Conservation (phyloP, 2,113 vertebrate genomes). For the Osmerus eperlanus region DNA sequence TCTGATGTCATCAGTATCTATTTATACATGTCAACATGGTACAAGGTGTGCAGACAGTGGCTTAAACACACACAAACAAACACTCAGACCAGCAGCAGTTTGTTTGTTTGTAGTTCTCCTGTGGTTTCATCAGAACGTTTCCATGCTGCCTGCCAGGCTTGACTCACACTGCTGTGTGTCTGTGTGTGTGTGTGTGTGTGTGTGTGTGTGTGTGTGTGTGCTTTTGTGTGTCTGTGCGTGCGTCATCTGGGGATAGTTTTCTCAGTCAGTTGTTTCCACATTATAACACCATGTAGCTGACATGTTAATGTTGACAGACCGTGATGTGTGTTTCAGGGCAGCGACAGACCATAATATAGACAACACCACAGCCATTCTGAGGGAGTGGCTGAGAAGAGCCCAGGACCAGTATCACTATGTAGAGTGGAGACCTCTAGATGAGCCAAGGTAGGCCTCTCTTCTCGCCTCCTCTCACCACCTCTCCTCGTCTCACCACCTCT, state of each 20-base stretch:
- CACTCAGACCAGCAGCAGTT: not conserved
- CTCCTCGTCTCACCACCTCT: not conserved
- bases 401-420: slow-evolving; percentile 87
- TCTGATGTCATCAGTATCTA: too few relatives aligned
- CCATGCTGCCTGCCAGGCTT: slow-evolving; percentile 12
- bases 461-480: not conserved
- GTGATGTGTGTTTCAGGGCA: slow-evolving; percentile 72
- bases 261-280: too few relatives aligned
- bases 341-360: slow-evolving; percentile 92
- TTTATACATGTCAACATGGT: not conserved
- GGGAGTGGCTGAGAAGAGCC: slow-evolving; percentile 87
- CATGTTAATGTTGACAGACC: not conserved
- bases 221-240: too few relatives aligned
- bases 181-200: not conserved
- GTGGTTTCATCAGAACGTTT: slow-evolving; percentile 26
- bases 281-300: too few relatives aligned
- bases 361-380: slow-evolving; percentile 88
- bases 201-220: not conserved
- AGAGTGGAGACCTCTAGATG: slow-evolving; percentile 93
- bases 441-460: slow-evolving; percentile 78
- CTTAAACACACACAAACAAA: not conserved
- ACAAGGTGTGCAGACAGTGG: too few relatives aligned
- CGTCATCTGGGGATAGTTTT: too few relatives aligned
- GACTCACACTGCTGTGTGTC: slow-evolving; percentile 34
- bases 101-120: slow-evolving; percentile 1